Base-by-base conservation (phyloP, 2,888 invertebrate species). In the Laspeyria flexula region DNA sequence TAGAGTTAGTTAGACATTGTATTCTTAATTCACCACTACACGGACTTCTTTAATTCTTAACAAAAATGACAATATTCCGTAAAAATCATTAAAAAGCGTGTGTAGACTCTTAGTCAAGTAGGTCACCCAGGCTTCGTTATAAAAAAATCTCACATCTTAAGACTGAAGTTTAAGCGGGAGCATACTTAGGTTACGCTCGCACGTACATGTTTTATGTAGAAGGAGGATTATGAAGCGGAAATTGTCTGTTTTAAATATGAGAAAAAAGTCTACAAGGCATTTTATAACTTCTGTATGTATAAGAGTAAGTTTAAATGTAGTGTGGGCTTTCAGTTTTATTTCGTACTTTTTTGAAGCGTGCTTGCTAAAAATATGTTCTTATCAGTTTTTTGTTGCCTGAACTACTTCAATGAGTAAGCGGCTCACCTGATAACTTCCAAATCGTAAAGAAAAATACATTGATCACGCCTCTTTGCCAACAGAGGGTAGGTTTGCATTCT, bases 121-220 rank as follows among this genome's bases (percentile, higher is more conserved):
- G 49, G 70, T 43, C 65, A 35, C 45, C 41, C 13, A 21, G 15
- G 34, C 49, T 70, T 66, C 63, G 60, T 70, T 68, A 70, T 49
- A 66, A 64, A 65, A n/a, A 57, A 65, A 41, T 48, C 45, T 48
- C 53, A 57, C 62, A 43, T 53, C 53, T 55, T 25, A 18, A 35
- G 35, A 34, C 41, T 41, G 31, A 52, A 60, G 51, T 55, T 61
- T 45, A 51, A 56, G 53, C 39, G 11, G n/a, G 25, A 54, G 58
- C 42, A 60, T 53, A 54, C 43, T 53, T 43, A 56, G 15, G 38
- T 46, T 58, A 52, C 46, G 54, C 33, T 38, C 33, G 30, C 37
- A 34, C 7, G 16, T 44, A 41, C 43, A 16, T 25, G 6, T 44
- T 43, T 23, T 16, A 25, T 35, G 40, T 12, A 37, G 5, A 11